Conservation (phyloP, 2,797 vertebrate species). For the Spheniscus humboldti region DNA sequence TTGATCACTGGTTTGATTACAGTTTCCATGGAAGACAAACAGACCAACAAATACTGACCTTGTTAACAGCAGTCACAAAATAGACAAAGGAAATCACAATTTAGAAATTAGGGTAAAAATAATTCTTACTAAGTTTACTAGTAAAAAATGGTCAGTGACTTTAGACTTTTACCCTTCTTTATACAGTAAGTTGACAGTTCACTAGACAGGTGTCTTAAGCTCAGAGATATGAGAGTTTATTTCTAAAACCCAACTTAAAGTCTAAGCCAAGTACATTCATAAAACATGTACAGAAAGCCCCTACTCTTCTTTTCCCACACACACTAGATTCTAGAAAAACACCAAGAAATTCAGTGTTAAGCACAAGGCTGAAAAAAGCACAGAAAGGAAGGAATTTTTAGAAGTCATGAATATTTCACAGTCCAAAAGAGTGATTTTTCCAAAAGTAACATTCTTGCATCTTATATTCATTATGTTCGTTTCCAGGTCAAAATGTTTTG, state of each 20-base stretch:
- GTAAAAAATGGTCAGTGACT: background rate
- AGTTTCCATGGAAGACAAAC: background rate
- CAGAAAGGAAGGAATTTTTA: slow-evolving; percentile 12
- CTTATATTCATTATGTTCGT: background rate
- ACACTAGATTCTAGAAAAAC: background rate
- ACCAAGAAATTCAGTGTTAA: background rate
- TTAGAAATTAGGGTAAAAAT: background rate
- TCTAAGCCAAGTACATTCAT: background rate
- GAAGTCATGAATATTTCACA: background rate
- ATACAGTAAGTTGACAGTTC: background rate
- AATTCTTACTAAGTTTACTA: background rate
- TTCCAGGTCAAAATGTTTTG: slow-evolving; percentile 44
- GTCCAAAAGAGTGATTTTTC: background rate
- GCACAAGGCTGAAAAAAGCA: slow-evolving; percentile 12
- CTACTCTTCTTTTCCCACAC: background rate
- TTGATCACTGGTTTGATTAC: background rate
- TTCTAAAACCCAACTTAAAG: background rate
- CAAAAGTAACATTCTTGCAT: slow-evolving; percentile 21
- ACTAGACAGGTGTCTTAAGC: background rate
- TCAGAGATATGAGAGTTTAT: background rate
- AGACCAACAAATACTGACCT: background rate
- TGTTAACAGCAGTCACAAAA: background rate
- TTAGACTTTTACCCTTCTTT: background rate
- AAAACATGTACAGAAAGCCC: background rate
- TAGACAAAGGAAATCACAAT: background rate